Evolutionary conservation across 92 coral and sea anemone species (phyloP), one percentile per base, ranked within the genome.

Genomic region (Epizoanthus stellaris): DNA sequence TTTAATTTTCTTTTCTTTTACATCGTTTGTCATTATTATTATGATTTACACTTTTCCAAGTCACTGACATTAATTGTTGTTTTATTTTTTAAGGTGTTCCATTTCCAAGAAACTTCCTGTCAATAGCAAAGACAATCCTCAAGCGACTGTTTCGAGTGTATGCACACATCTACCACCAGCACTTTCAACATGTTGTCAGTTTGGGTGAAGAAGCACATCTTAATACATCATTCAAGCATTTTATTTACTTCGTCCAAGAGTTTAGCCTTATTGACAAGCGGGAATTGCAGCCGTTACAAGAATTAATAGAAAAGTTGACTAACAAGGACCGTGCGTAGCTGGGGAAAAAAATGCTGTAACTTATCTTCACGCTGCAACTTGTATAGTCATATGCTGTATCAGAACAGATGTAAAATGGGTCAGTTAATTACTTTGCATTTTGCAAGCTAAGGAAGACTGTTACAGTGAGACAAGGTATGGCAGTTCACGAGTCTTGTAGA

Each of bases 131-230:
- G 90, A 97, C 99, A 67, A 97, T 97, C 85, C 92, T 97, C 60
- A 97, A 97, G 75, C 92, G 99, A 38, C 90, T 97, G 17, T 97
- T 97, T 90, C 85, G 99, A 88, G 98, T 97, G 8, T 97, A 97
- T 61, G 99, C 99, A 23, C 99, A 97, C 85, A 97, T 97, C 85
- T 97, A 97, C 71, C 98, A 97, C 75, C 97, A 97, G 49, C 99
- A 97, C 76, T 97, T 97, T 86, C 94, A 89, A 49, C 97, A 97
- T 71, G 97, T 97, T 10, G 99, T 97, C 7, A 90, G 92, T 66
- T 95, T 97, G n/a, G 99, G 99, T 45, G 99, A 97, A 82, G 99
- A 97, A 84, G 99, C 99, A 0, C 99, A 97, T 70, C 95, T 97
- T 4, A 97, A 97, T 90, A 97, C 99, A 15, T 97, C 99, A 19